These are phyloP conservation scores for Catocala nupta DNA, from an alignment of 2,888 invertebrate genomes.

Conservation along the genomic window DNA sequence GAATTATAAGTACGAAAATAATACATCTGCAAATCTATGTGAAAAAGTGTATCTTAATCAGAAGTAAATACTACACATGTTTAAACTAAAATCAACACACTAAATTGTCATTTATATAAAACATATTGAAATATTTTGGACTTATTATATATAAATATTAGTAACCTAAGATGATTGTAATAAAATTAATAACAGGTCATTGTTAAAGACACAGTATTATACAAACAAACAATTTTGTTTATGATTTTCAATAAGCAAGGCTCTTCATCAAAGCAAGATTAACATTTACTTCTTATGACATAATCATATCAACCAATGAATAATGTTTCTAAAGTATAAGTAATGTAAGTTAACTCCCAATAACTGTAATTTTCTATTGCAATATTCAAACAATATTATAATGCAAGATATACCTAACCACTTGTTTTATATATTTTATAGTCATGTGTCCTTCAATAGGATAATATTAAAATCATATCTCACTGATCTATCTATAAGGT, in stretches of 20 bases:
- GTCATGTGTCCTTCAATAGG: too few species aligned
- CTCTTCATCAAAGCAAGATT: not conserved
- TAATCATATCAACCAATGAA: not conserved
- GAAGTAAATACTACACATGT: conserved; percentile 1
- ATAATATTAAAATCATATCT: too few species aligned
- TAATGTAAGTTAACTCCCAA: not conserved
- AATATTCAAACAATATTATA: too few species aligned
- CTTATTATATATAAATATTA: conserved; percentile 1
- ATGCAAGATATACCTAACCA: too few species aligned
- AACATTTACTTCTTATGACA: conserved; percentile 5
- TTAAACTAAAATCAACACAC: conserved; percentile 6
- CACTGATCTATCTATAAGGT: too few species aligned
- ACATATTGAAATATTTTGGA: not conserved
- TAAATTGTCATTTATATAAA: conserved; percentile 8
- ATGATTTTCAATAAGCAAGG: not conserved
- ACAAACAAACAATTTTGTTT: not conserved
- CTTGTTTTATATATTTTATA: too few species aligned
- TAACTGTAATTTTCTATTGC: too few species aligned
- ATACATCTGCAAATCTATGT: conserved; percentile 4
- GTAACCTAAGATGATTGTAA: not conserved
- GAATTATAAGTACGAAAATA: conserved; percentile 10
- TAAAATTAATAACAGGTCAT: not conserved
- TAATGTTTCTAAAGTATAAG: not conserved
- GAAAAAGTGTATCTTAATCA: conserved; percentile 2
- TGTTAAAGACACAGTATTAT: not conserved